Conservation (phyloP, 2,113 vertebrate species). For the Polypterus bichir region DNA sequence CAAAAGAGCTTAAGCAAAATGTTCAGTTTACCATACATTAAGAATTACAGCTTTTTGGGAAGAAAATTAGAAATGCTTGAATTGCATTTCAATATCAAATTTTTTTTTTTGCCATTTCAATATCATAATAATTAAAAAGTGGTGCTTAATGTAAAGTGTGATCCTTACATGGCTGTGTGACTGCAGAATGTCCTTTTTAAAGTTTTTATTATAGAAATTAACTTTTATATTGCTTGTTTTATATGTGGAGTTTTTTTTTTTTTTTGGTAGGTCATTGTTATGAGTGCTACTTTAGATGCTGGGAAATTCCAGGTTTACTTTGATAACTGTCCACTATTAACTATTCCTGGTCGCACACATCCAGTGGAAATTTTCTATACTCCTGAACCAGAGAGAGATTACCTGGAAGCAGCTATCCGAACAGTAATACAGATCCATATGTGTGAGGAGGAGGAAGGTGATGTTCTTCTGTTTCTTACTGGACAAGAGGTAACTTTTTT, state of each 20-base stretch:
- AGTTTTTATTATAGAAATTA: too few species aligned
- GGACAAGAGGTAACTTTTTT: slow-evolving; percentile 73
- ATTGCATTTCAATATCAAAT: too few species aligned
- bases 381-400: slow-evolving; percentile 86
- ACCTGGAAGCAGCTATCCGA: slow-evolving; percentile 88
- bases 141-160: too few species aligned
- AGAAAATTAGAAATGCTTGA: too few species aligned
- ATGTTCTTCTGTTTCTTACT: slow-evolving; percentile 83
- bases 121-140: too few species aligned
- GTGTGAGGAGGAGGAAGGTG: slow-evolving; percentile 90
- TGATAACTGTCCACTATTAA: slow-evolving; percentile 84
- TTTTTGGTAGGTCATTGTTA: slow-evolving; percentile 73
- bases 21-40: too few species aligned
- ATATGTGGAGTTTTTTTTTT: neutral
- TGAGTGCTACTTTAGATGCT: slow-evolving; percentile 92
- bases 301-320: slow-evolving; percentile 97
- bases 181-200: too few species aligned
- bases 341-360: slow-evolving; percentile 88
- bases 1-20: too few species aligned
- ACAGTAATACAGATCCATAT: slow-evolving; percentile 95
- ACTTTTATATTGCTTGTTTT: too few species aligned
- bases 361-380: slow-evolving; percentile 97
- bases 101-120: too few species aligned
- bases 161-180: too few species aligned
- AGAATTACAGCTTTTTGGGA: too few species aligned